Evolutionary conservation across 2,888 invertebrate genomes (phyloP), one percentile per base, ranked within the genome.

Genomic region (Athalia cordata): DNA sequence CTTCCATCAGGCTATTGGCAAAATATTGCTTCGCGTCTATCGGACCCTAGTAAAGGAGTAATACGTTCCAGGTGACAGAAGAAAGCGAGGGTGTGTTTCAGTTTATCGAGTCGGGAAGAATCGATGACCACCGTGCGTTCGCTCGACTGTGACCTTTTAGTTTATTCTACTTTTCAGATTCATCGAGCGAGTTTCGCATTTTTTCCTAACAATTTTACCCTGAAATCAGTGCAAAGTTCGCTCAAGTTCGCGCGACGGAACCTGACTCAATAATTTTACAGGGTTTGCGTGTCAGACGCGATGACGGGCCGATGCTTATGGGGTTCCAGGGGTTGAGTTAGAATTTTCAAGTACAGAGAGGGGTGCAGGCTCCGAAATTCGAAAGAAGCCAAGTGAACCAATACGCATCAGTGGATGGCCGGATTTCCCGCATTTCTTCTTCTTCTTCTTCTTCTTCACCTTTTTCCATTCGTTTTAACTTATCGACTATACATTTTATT

Each of bases 81-180:
- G 68, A 68, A 55, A 43, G 68, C 15, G 29, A 29, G 29, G 29
- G 50, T 29, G 52, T 55, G 55, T 11, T 52, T 68, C 15, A 55
- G 68, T 68, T 68, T 50, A 68, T 68, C 68, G 52, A 68, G 68
- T 68, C 43, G 68, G 68, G 29, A 68, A 55, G 68, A 68, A 68
- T 68, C 68, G 68, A 68, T 68, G 68, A 47, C 52, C 43, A 68
- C 68, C 29, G 29, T 29, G 47, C 29, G 55, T 43, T 52, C 52
- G 52, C 55, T 68, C 55, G 29, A 59, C 72, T 72, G 72, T 45
- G 47, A 47, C 45, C 13, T 29, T 29, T 29, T 2, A 29, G 59
- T 72, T 59, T 59, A 72, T 72, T 72, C 50, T 72, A 49, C 9
- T 72, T 72, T 72, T 72, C 72, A 59, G 59, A 59, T 59, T 61